Evolutionary conservation across 2,888 invertebrate species (phyloP).

Genomic region (Cremastinae sp.): DNA sequence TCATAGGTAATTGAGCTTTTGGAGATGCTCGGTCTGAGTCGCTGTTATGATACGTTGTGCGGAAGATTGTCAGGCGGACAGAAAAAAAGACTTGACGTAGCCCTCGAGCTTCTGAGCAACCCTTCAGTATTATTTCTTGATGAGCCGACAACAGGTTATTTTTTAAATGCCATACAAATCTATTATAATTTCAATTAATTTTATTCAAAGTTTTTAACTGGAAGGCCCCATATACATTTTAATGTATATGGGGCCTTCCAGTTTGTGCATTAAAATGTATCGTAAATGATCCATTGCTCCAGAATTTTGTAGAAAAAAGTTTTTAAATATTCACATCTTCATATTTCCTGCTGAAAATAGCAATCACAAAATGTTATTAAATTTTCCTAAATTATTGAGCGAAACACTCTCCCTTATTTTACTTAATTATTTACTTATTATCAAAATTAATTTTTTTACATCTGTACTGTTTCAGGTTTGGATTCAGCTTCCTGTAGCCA

Average conservation of each 20-base stretch:
- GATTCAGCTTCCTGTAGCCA: constrained; percentile 94
- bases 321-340: no score
- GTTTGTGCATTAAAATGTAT: no score
- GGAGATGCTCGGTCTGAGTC: constrained; percentile 86
- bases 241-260: no score
- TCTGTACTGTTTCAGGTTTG: constrained; percentile 83
- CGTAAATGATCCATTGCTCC: no score
- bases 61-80: constrained; percentile 92
- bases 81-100: constrained; percentile 90
- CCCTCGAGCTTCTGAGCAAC: constrained; percentile 91
- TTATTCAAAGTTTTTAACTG: background rate
- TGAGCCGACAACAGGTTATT: constrained; percentile 88
- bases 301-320: no score
- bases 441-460: constrained; percentile 25
- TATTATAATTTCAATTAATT: background rate
- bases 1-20: constrained; percentile 89
- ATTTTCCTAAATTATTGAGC: no score
- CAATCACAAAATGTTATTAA: no score
- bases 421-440: no score
- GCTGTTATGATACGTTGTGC: constrained; percentile 86
- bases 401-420: no score
- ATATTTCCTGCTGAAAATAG: no score
- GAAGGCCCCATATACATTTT: no score
- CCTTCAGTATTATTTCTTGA: constrained; percentile 94
- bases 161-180: no score